Evolutionary conservation across 2,888 invertebrate genomes (phyloP).

Genomic region (Dromius quadrimaculatus): DNA sequence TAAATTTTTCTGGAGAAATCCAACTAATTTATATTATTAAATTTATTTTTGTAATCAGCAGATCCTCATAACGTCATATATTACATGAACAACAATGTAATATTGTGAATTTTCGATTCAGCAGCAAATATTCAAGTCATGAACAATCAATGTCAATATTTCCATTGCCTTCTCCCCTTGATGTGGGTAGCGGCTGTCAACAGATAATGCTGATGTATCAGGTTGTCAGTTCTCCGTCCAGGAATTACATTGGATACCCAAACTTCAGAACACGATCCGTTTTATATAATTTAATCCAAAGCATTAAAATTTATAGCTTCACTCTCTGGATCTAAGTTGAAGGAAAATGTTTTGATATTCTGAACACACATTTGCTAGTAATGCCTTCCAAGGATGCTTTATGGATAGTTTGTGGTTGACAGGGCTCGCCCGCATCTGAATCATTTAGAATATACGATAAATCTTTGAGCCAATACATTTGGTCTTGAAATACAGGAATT

Average conservation of each 20-base stretch:
- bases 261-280: slow-evolving; percentile 6
- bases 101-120: no score
- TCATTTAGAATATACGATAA: no score
- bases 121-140: neutral
- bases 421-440: no score
- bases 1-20: no score
- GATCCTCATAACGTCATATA: neutral
- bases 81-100: no score
- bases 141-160: neutral
- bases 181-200: slow-evolving; percentile 26
- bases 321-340: neutral
- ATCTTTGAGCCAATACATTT: no score
- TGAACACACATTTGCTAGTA: neutral
- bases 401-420: no score
- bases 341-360: slow-evolving; percentile 9
- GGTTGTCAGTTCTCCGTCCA: slow-evolving; percentile 28
- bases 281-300: slow-evolving; percentile 46
- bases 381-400: no score
- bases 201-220: slow-evolving; percentile 47
- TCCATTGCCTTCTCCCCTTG: neutral
- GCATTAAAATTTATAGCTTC: slow-evolving; percentile 43
- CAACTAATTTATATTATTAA: no score
- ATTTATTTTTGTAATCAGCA: neutral
- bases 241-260: no score
- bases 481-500: no score